Percentiles rank a stretch among this genome's conserved stretches.
phyloP scores from a whole-genome alignment of 2,888 invertebrate species.

The Nymphalis c-album region DNA sequence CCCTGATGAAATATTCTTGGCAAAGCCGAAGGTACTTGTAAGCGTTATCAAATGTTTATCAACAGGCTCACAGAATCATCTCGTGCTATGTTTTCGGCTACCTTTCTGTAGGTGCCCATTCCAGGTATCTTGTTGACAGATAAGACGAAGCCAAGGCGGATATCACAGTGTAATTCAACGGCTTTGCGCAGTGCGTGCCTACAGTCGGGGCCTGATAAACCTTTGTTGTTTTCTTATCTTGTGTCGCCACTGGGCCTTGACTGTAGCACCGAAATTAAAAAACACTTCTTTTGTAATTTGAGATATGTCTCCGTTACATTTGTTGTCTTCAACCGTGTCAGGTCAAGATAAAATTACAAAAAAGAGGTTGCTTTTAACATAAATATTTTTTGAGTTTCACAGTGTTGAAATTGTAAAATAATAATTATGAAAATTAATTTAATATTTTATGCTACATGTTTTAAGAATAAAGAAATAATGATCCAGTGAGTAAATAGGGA shows the following conservation, averaged over 20 bases:
- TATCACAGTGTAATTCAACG: constrained; percentile 59
- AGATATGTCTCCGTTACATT: constrained; percentile 36
- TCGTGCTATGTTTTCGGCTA: constrained; percentile 42
- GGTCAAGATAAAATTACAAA: constrained; percentile 29
- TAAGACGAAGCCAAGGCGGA: constrained; percentile 66
- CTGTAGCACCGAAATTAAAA: constrained; percentile 54
- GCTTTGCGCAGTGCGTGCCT: constrained; percentile 63
- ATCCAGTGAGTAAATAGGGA: too few species aligned
- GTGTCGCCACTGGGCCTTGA: constrained; percentile 49
- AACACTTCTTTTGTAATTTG: constrained; percentile 44
- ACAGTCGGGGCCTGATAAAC: constrained; percentile 57
- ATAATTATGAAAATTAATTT: background rate
- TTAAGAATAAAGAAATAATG: too few species aligned
- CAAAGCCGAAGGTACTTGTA: constrained; percentile 9
- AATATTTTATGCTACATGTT: too few species aligned
- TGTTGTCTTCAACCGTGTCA: constrained; percentile 22
- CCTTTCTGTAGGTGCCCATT: constrained; percentile 42
- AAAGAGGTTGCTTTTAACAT: background rate
- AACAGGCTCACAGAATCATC: constrained; percentile 35
- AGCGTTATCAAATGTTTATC: constrained; percentile 37
- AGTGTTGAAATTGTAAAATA: background rate
- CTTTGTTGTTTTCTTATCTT: constrained; percentile 68
- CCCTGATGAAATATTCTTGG: constrained; percentile 5
- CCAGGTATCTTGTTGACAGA: constrained; percentile 67
- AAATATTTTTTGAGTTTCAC: background rate